Evolutionary conservation across 2,888 invertebrate species (phyloP).

Genomic region (Cephonodes hylas): DNA sequence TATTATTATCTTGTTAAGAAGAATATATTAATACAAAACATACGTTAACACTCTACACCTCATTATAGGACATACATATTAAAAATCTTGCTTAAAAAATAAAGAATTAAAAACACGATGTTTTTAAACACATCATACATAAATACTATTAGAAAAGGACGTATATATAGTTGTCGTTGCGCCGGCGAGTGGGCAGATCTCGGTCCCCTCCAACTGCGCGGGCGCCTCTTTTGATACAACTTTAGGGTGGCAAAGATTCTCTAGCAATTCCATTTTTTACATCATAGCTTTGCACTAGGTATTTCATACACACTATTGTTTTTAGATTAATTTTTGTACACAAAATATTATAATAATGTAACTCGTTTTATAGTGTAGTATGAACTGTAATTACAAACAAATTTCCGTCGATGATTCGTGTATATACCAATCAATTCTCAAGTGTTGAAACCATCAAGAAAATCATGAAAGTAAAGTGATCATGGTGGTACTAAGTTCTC

Average conservation of each 20-base stretch:
- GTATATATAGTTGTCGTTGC: constrained; percentile 51
- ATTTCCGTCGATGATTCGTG: not conserved
- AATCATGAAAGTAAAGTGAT: constrained; percentile 19
- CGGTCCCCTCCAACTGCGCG: constrained; percentile 63
- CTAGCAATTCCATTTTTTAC: not conserved
- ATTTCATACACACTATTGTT: not conserved
- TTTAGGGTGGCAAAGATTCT: constrained; percentile 64
- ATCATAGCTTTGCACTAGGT: not conserved
- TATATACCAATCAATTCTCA: not conserved
- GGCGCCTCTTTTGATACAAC: constrained; percentile 65
- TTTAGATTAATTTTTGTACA: not conserved
- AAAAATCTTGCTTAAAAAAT: not conserved
- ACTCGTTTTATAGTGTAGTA: not conserved
- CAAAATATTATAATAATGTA: not conserved
- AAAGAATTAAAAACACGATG: not conserved
- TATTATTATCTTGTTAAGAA: too few relatives aligned
- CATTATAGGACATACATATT: not conserved
- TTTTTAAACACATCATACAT: constrained; percentile 27
- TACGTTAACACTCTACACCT: not conserved
- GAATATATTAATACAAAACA: not conserved
- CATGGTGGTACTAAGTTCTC: constrained; percentile 53
- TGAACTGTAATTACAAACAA: not conserved
- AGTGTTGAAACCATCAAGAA: not conserved
- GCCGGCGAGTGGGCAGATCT: constrained; percentile 66
- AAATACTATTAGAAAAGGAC: constrained; percentile 59